Conservation (phyloP, 2,797 vertebrate species). For the Gymnothorax reevesii region DNA sequence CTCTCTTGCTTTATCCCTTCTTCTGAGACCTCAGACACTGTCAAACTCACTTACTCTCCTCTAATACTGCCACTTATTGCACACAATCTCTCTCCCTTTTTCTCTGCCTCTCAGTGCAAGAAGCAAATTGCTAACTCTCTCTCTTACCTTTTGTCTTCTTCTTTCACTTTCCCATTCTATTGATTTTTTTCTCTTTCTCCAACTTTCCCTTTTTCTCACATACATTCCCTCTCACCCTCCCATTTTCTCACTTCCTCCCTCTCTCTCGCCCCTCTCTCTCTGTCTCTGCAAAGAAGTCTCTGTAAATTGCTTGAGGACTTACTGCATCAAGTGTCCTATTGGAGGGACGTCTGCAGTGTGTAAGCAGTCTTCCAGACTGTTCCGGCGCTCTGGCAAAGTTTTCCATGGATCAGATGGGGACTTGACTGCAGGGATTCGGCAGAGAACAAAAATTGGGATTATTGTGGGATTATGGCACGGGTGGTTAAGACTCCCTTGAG, state of each 20-base stretch:
- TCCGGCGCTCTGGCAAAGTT: background rate
- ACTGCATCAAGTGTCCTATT: conserved; percentile 60
- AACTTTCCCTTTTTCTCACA: conserved; percentile 27
- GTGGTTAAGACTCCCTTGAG: conserved; percentile 60
- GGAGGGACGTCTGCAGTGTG: conserved; percentile 42
- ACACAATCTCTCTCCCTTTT: no score
- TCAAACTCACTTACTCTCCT: no score
- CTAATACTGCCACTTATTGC: no score
- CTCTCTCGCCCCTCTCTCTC: conserved; percentile 44
- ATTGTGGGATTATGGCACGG: conserved; percentile 63
- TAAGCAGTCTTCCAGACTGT: conserved; percentile 12
- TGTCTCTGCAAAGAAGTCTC: conserved; percentile 50
- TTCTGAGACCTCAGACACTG: no score
- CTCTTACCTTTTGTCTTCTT: conserved; percentile 13
- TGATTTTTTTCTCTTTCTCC: conserved; percentile 42
- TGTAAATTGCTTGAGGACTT: conserved; percentile 63
- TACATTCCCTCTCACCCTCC: conserved; percentile 39
- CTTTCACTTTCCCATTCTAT: conserved; percentile 20
- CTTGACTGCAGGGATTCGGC: conserved; percentile 12
- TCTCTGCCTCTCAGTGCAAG: no score
- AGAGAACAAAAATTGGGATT: conserved; percentile 22
- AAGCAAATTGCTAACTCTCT: background rate
- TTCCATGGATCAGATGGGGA: background rate
- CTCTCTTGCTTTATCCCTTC: no score
- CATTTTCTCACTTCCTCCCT: conserved; percentile 33